Evolutionary conservation across 2,797 vertebrate species (phyloP), one percentile per base, ranked within the genome.

Genomic region (Gymnoscopelus microlampas): DNA sequence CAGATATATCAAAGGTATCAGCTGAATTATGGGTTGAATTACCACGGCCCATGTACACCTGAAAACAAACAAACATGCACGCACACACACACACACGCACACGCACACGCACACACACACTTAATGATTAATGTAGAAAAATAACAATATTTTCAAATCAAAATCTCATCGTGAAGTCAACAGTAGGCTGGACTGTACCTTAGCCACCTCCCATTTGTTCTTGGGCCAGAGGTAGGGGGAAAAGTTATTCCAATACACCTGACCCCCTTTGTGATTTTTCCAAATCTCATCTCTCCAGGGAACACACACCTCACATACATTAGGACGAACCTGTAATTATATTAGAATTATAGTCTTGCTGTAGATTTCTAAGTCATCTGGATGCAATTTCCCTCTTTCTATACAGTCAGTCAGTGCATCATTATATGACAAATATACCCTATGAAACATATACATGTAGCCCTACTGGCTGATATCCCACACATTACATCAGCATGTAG

Each of bases 151-250:
- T 39, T 39, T 32, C 5, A 32, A 32, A 32, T 32, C 32, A 32
- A 32, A 2, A 39, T 39, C 9, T 39, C 0, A 51, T 9, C 7
- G 6, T 51, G 23, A 14, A 32, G 39, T 4, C 3, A 29, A 26
- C 10, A 48, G 1, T 2, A 13, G 6, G 12, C 19, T 53, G 5
- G 35, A 60, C 14, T 85, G 54, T 67, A 89, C 89, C 76, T 89
- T 91, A 3, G 85, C 88, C 54, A 88, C 88, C 61, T 91, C 86
- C 88, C 89, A 91, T 64, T 89, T 88, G 0, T 89, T 5, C 49
- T 4, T 60, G 4, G 77, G 47, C 89, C 89, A 89, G 15, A 76
- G 68, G 24, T 69, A 3, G 2, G 86, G 77, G 3, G 24, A 56
- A 60, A 71, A 79, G 62, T 91, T 89, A 0, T 44, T 23, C 87